Conservation (phyloP, 1,140 invertebrate genomes). For the Batillaria attramentaria region DNA sequence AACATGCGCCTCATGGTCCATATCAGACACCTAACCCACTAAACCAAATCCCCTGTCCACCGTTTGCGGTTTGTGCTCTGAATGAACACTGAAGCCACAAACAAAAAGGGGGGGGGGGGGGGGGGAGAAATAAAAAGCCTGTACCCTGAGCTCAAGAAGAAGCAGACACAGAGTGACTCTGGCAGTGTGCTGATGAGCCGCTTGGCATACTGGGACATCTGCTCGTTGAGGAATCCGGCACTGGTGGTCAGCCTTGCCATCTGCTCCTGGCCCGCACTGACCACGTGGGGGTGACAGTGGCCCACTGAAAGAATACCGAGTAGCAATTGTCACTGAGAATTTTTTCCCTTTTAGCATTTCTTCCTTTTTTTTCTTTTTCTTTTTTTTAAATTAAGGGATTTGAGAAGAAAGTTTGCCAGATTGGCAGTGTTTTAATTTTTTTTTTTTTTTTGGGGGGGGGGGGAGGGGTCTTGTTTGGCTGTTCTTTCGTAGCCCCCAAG, state of each 20-base stretch:
- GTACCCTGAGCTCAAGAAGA: slow-evolving; percentile 95
- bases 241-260: slow-evolving; percentile 94
- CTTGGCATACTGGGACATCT: slow-evolving; percentile 92
- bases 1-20: too few species aligned
- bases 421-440: too few species aligned
- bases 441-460: too few species aligned
- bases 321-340: not conserved
- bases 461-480: too few species aligned
- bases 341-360: not conserved
- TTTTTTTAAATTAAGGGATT: not conserved
- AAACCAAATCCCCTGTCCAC: too few species aligned
- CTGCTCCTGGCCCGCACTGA: slow-evolving; percentile 85
- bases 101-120: too few species aligned
- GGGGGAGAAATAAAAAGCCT: too few species aligned
- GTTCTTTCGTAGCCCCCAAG: too few species aligned
- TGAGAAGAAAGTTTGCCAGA: not conserved
- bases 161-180: slow-evolving; percentile 85
- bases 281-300: slow-evolving; percentile 96
- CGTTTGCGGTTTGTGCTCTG: too few species aligned
- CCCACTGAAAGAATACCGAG: slow-evolving; percentile 82
- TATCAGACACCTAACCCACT: too few species aligned
- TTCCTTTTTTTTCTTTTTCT: not conserved
- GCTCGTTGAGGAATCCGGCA: slow-evolving; percentile 95
- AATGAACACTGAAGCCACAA: too few species aligned
- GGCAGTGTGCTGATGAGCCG: slow-evolving; percentile 86